A percentile compares a stretch with the other conserved stretches of the same genome.
These are phyloP conservation scores for Phyllotreta cruciferae DNA, from an alignment of 2,888 invertebrate genomes.

Conservation along the genomic window DNA sequence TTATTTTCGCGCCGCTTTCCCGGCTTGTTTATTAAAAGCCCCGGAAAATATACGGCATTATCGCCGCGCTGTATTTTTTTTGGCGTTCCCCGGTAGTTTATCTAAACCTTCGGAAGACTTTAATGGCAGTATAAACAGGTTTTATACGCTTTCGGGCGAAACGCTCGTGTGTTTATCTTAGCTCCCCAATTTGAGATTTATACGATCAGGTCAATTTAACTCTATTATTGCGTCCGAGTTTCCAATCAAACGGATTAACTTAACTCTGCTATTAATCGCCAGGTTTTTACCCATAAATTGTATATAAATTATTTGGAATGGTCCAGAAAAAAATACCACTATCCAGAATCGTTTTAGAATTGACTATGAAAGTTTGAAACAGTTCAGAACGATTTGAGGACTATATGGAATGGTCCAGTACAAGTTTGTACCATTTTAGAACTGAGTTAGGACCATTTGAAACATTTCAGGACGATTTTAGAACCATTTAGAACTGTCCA, in stretches of 20 bases:
- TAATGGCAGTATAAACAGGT: slow-evolving; percentile 48
- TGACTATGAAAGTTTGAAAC: too few relatives aligned
- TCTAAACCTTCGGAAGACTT: slow-evolving; percentile 46
- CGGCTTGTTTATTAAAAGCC: slow-evolving; percentile 45
- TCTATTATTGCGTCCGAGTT: slow-evolving; percentile 32
- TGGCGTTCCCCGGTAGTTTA: slow-evolving; percentile 47
- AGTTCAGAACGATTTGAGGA: too few relatives aligned
- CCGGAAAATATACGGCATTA: slow-evolving; percentile 41
- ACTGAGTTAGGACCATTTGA: too few relatives aligned
- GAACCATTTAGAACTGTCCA: too few relatives aligned
- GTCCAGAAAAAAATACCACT: too few relatives aligned
- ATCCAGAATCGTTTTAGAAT: too few relatives aligned
- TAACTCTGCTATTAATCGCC: too few relatives aligned
- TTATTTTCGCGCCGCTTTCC: not conserved
- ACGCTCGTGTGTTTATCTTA: slow-evolving; percentile 44
- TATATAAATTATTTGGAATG: too few relatives aligned
- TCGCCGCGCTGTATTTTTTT: slow-evolving; percentile 45
- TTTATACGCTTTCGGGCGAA: slow-evolving; percentile 49
- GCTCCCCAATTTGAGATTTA: slow-evolving; percentile 44
- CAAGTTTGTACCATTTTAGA: too few relatives aligned
- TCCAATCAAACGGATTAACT: not conserved
- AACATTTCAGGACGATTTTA: too few relatives aligned
- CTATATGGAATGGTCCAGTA: too few relatives aligned
- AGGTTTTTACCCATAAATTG: too few relatives aligned
- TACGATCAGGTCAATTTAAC: slow-evolving; percentile 34